Evolutionary conservation across 2,888 invertebrate species (phyloP).

Genomic region (Taenaris catops): DNA sequence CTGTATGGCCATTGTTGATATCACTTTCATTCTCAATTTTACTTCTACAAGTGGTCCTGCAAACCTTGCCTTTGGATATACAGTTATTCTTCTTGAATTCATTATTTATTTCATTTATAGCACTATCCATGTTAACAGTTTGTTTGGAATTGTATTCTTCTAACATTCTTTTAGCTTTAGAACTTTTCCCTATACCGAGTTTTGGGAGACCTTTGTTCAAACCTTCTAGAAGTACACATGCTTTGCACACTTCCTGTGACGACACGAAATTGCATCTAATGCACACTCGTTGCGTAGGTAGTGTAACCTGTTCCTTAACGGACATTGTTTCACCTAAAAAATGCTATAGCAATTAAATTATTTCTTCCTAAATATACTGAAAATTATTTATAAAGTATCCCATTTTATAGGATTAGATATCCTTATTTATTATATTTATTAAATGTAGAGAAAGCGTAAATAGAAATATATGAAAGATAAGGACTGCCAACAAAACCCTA

Average conservation of each 20-base stretch:
- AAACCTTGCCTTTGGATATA: conserved; percentile 28
- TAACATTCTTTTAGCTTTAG: conserved; percentile 85
- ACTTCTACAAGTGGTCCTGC: conserved; percentile 34
- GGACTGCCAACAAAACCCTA: too few species aligned
- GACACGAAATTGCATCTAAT: conserved; percentile 93
- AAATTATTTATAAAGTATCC: too few species aligned
- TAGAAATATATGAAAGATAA: too few species aligned
- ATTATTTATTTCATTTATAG: conserved; percentile 42
- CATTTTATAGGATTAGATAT: too few species aligned
- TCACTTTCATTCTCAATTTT: conserved; percentile 12
- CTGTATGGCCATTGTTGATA: conserved; percentile 13
- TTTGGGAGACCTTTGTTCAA: conserved; percentile 95
- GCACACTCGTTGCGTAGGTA: conserved; percentile 91
- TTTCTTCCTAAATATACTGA: too few species aligned
- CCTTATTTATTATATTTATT: too few species aligned
- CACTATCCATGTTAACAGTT: conserved; percentile 29
- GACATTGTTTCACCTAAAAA: conserved; percentile 86
- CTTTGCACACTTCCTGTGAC: conserved; percentile 97
- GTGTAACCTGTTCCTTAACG: conserved; percentile 89
- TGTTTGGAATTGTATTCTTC: conserved; percentile 70
- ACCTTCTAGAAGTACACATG: conserved; percentile 96
- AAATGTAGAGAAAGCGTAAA: too few species aligned
- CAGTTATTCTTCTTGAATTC: conserved; percentile 31
- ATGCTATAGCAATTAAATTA: too few species aligned
- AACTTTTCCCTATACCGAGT: conserved; percentile 93